These are phyloP conservation scores for Thymallus thymallus DNA, from an alignment of 2,113 vertebrate species.

Conservation along the genomic window DNA sequence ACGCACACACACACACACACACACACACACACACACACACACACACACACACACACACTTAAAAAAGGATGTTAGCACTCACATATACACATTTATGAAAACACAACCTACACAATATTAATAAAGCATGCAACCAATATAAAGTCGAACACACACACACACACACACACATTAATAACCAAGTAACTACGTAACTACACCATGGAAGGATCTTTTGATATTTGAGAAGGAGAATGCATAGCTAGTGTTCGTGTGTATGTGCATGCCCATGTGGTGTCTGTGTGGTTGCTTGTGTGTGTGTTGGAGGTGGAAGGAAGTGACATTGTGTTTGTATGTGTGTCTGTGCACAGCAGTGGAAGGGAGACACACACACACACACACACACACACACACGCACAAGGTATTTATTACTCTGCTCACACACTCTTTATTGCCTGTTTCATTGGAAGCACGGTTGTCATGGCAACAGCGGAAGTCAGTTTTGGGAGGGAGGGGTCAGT, in stretches of 20 bases:
- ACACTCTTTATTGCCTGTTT: conserved; percentile 72
- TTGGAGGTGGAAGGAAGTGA: background rate
- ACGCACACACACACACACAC: conserved; percentile 9
- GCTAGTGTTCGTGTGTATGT: conserved; percentile 8
- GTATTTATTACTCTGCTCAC: conserved; percentile 77
- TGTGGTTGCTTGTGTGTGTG: conserved; percentile 6
- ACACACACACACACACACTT: conserved; percentile 9
- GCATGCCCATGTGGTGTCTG: background rate
- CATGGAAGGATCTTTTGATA: background rate
- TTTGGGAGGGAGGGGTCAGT: conserved; percentile 41
- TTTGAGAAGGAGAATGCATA: background rate
- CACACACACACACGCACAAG: conserved; percentile 57
- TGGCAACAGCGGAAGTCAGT: conserved; percentile 74
- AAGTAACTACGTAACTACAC: background rate
- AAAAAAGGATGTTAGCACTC: background rate
- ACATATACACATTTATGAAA: conserved; percentile 8
- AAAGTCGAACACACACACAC: conserved; percentile 1
- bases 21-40: conserved; percentile 5
- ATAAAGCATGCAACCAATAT: background rate
- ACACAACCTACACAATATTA: background rate
- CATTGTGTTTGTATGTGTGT: background rate
- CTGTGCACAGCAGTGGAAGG: conserved; percentile 3
- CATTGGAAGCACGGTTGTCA: conserved; percentile 76
- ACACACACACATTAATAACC: background rate
- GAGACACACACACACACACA: conserved; percentile 55